Percentiles rank a stretch among this genome's conserved stretches.
Conservation (phyloP, 2,113 vertebrate species). For the Synchiropus splendidus region DNA sequence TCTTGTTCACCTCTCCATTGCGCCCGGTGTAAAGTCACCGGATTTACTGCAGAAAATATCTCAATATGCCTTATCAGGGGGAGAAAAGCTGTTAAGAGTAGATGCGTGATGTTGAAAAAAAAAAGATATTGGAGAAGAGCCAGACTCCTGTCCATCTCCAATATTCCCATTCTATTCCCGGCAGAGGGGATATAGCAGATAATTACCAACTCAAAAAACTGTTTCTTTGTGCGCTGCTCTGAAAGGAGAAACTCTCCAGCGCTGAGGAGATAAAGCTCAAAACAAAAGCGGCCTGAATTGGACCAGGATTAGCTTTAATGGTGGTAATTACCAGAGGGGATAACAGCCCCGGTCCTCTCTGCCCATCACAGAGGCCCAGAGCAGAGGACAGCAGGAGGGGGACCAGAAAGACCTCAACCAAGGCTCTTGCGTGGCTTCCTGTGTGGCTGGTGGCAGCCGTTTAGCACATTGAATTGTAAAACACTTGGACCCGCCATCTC, state of each 20-base stretch:
- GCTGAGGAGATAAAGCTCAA: constrained; percentile 71
- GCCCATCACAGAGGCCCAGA: constrained; percentile 60
- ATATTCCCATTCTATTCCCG: constrained; percentile 47
- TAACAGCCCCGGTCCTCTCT: constrained; percentile 61
- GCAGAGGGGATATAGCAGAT: constrained; percentile 66
- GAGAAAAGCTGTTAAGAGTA: constrained; percentile 17
- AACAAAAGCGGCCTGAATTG: constrained; percentile 71
- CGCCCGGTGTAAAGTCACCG: constrained; percentile 16
- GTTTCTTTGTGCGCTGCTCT: constrained; percentile 63
- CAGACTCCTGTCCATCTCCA: constrained; percentile 32
- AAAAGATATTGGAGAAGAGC: constrained; percentile 21
- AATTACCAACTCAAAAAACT: constrained; percentile 63
- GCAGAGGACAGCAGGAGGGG: constrained; percentile 57
- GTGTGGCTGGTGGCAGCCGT: constrained; percentile 57
- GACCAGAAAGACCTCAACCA: constrained; percentile 59
- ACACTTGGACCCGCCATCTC: constrained; percentile 69
- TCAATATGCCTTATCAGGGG: constrained; percentile 50
- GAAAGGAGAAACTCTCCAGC: constrained; percentile 70
- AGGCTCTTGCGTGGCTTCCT: constrained; percentile 50
- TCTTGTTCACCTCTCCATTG: constrained; percentile 68
- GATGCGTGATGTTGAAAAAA: constrained; percentile 3
- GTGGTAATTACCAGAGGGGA: constrained; percentile 65
- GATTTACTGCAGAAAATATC: no score
- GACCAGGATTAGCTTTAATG: constrained; percentile 68
- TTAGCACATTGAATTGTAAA: constrained; percentile 75